These are phyloP conservation scores for Mythimna vitellina DNA, from an alignment of 2,888 invertebrate species.

Conservation along the genomic window DNA sequence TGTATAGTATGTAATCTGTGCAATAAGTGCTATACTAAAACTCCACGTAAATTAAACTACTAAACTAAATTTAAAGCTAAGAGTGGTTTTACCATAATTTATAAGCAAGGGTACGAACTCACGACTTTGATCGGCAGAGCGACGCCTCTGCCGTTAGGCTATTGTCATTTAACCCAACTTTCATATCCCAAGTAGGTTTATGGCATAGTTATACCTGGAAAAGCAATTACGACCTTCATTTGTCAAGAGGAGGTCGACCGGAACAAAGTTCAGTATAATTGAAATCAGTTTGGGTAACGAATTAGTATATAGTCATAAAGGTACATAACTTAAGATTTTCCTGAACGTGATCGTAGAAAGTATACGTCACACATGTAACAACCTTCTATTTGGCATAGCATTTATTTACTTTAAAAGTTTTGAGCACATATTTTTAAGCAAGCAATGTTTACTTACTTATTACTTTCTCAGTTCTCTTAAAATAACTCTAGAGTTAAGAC, in stretches of 20 bases:
- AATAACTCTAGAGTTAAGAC: slow-evolving; percentile 7
- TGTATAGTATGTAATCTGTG: slow-evolving; percentile 47
- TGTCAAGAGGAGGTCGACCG: slow-evolving; percentile 40
- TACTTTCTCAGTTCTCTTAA: neutral
- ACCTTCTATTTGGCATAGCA: slow-evolving; percentile 16
- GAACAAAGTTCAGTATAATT: slow-evolving; percentile 49
- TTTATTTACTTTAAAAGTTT: slow-evolving; percentile 9
- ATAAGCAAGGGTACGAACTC: slow-evolving; percentile 18
- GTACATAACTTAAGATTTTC: slow-evolving; percentile 1
- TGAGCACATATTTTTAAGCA: slow-evolving; percentile 43
- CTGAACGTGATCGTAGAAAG: slow-evolving; percentile 3
- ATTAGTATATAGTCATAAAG: slow-evolving; percentile 9
- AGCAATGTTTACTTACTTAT: neutral
- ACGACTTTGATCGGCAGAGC: slow-evolving; percentile 33
- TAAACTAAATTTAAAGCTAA: slow-evolving; percentile 49
- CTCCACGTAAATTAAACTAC: slow-evolving; percentile 47
- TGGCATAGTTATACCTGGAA: slow-evolving; percentile 59
- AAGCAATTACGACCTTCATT: slow-evolving; percentile 55
- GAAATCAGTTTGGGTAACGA: slow-evolving; percentile 48
- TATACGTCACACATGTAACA: slow-evolving; percentile 43
- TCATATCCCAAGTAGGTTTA: slow-evolving; percentile 58
- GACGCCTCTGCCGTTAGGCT: slow-evolving; percentile 39
- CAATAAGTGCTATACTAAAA: slow-evolving; percentile 40
- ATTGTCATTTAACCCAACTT: slow-evolving; percentile 53
- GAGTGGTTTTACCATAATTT: slow-evolving; percentile 24